Evolutionary conservation across 2,797 vertebrate species (phyloP), one percentile per base, ranked within the genome.

Genomic region (Pteropus rufus): DNA sequence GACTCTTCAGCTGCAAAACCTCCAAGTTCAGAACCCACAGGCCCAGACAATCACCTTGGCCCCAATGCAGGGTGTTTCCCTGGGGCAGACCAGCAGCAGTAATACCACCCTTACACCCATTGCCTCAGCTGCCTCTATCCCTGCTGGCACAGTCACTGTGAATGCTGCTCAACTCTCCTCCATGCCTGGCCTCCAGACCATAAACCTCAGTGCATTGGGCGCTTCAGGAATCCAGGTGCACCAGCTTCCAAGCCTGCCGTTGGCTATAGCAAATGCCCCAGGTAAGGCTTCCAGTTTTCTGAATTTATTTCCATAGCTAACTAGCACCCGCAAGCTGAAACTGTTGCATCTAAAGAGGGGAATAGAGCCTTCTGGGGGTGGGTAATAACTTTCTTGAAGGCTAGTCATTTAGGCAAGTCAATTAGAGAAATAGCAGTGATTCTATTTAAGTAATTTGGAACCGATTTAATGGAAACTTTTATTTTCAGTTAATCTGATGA

Each of bases 41-140:
- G 98, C 99, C 0, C 99, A 99, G 98, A 99, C 99, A 98, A 99
- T 99, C 98, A 99, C 99, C 1, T 98, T 99, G 98, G 99, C 99
- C 70, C 99, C 99, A 4, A 96, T 99, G 98, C 99, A 99, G 91
- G 99, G 99, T 52, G 98, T 99, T 41, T 98, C 99, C 0, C 98
- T 99, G 98, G 98, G 99, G 29, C 99, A 99, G 95, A 98, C 98
- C 0, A 98, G 98, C 93, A 98, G 98, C 98, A 98, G 98, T 97
- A 98, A 97, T 97, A 98, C 98, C 96, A 98, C 98, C 18, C 98
- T 98, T 76, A 98, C 98, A 94, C 98, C 98, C 72, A 98, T 98
- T 72, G 98, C 98, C 92, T 98, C 98, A 54, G 98, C 97, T 97
- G 97, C 97, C 96, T 98, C 98, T 62, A 98, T 99, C 72, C 98